Evolutionary conservation across 2,888 invertebrate genomes (phyloP), one percentile per base, ranked within the genome.

Genomic region (Meteorus colon): DNA sequence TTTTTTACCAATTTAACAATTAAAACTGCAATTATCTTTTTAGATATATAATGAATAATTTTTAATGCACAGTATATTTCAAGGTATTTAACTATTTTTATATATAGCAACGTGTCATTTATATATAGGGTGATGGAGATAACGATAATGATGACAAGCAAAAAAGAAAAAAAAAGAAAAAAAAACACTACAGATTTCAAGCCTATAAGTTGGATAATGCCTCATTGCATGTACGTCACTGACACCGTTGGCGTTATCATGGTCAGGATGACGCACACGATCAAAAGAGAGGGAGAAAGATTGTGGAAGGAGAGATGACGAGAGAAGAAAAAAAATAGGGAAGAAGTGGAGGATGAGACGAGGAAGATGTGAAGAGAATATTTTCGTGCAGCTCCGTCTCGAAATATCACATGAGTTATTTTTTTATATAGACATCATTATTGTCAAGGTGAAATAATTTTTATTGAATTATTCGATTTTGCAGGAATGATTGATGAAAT

Each of bases 381-480:
- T 75, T 62, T 63, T 63, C 48, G 78, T 62, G 62, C 69, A 41
- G 69, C 65, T 77, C 70, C 75, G 74, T 77, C 78, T 77, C 75
- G 77, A 78, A 78, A 78, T 78, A 77, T 73, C 78, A 75, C 78
- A 70, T 66, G 73, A 48, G 67, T 66, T 51, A 34, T 51, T 31
- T 66, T 37, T 73, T 24, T 51, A 59, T 48, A 68, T 60, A 67
- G 60, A 65, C 67, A 19, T 31, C 34, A 37, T 60, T 59, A 27
- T 70, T 48, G 19, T 45, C 37, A 19, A 16, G 37, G 14, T 24
- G 12, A 41, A 41, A 41, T 41, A 12, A 41, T 41, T 41, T 41
- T 41, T 12, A 41, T 41, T 41, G 41, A 41, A 41, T 41, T 41
- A 41, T 41, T 2, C 12, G 41, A 2, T 12, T 41, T 12, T 12